Conservation (phyloP, 2,113 vertebrate species). For the Clarias magur region DNA sequence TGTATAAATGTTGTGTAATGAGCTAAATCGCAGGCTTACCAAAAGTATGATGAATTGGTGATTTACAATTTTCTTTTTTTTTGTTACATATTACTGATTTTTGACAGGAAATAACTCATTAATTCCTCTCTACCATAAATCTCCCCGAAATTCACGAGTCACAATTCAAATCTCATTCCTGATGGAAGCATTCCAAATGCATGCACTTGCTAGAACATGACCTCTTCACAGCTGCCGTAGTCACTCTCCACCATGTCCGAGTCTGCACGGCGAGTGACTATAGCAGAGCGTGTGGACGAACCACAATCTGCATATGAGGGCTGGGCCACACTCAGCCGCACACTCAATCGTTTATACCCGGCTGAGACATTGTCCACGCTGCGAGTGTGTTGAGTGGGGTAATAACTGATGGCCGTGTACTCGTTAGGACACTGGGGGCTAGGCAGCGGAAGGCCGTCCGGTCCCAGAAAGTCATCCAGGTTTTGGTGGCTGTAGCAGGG, state of each 20-base stretch:
- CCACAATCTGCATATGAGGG: conserved; percentile 84
- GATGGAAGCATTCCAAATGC: not conserved
- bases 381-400: conserved; percentile 80
- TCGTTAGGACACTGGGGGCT: conserved; percentile 85
- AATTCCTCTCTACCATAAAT: conserved; percentile 10
- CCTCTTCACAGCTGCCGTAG: conserved; percentile 96
- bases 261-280: conserved; percentile 72
- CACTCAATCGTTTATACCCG: conserved; percentile 85
- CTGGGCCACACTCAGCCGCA: conserved; percentile 88
- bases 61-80: not conserved
- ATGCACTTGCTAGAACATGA: conserved; percentile 83
- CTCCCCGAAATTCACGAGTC: conserved; percentile 23
- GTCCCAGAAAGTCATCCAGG: conserved; percentile 89
- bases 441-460: conserved; percentile 72
- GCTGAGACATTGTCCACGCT: conserved; percentile 72
- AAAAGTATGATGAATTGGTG: not conserved
- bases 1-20: not conserved
- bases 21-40: not conserved
- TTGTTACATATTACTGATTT: not conserved
- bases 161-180: conserved; percentile 11
- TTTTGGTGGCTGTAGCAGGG: conserved; percentile 94
- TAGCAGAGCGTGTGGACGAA: conserved; percentile 63
- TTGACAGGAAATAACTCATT: conserved; percentile 1
- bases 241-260: conserved; percentile 92
- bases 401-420: conserved; percentile 94